Evolutionary conservation across 37 sponge, comb jelly and placozoan genomes (phyloP).

Genomic region (Diacarnus erythraeanus): DNA sequence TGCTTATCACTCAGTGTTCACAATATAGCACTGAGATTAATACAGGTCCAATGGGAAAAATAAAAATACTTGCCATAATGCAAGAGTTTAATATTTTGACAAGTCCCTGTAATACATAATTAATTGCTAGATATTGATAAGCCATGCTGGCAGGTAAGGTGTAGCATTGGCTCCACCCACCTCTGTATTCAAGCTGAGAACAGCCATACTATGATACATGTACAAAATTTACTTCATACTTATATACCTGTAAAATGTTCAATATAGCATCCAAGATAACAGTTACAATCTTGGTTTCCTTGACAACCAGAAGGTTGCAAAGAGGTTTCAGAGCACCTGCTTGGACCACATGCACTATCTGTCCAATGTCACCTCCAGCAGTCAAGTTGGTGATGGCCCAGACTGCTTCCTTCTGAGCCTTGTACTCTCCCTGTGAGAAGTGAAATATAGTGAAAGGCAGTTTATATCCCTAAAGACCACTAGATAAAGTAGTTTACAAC

Average conservation of each 20-base stretch:
- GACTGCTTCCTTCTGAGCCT: slow-evolving; percentile 93
- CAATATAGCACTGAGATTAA: too few species aligned
- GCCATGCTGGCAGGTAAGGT: not conserved
- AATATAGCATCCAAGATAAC: slow-evolving; percentile 77
- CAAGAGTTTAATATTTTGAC: too few species aligned
- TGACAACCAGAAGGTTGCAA: slow-evolving; percentile 84
- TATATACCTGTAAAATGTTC: slow-evolving; percentile 80
- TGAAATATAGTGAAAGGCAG: not conserved
- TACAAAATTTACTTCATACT: not conserved
- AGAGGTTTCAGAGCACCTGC: slow-evolving; percentile 80
- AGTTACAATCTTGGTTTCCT: slow-evolving; percentile 77
- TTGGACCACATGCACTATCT: slow-evolving; percentile 57
- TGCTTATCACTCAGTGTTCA: too few species aligned
- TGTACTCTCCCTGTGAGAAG: slow-evolving; percentile 76
- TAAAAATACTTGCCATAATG: too few species aligned
- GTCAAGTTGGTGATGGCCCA: slow-evolving; percentile 99
- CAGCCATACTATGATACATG: not conserved
- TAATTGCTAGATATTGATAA: too few species aligned
- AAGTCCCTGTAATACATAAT: too few species aligned
- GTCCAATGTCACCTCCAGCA: slow-evolving; percentile 87
- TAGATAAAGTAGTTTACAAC: not conserved
- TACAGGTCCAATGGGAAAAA: too few species aligned
- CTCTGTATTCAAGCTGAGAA: not conserved
- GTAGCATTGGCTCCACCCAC: too few species aligned
- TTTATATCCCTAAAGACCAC: not conserved